Conservation (phyloP, 2,797 vertebrate genomes). For the Sebastes trivittatus region DNA sequence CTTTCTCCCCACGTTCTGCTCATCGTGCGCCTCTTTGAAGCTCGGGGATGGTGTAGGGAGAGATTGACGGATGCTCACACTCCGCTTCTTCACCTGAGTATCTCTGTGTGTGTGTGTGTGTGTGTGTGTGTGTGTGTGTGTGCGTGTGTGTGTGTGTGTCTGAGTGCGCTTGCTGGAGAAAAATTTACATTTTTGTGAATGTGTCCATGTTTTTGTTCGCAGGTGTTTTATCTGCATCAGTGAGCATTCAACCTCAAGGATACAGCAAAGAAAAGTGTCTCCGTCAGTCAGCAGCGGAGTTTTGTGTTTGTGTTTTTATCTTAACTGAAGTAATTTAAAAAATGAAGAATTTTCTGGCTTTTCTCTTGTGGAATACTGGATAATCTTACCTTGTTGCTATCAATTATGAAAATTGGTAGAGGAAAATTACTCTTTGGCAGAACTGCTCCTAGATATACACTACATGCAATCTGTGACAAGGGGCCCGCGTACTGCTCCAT, state of each 20-base stretch:
- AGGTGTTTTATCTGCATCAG: constrained; percentile 25
- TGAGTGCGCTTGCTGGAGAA: background rate
- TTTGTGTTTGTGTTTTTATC: background rate
- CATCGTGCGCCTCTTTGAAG: constrained; percentile 29
- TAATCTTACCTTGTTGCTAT: background rate
- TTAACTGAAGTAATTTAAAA: background rate
- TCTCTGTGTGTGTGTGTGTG: background rate
- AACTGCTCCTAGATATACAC: background rate
- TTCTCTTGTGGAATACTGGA: background rate
- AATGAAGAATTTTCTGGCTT: background rate
- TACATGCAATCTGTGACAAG: background rate
- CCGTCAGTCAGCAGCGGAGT: background rate
- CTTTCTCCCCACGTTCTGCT: constrained; percentile 52
- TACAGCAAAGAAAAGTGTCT: background rate
- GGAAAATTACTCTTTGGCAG: background rate
- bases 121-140: background rate
- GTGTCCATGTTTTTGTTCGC: constrained; percentile 5
- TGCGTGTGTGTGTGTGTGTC: background rate
- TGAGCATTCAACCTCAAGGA: constrained; percentile 8
- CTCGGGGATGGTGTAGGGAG: background rate
- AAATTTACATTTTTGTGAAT: background rate
- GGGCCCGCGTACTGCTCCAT: background rate
- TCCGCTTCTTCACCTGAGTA: background rate
- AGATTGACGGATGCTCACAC: constrained; percentile 45
- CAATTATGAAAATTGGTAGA: background rate